Evolutionary conservation across 37 sponge, comb jelly and placozoan species (phyloP).

Genomic region (Halichondria panicea): DNA sequence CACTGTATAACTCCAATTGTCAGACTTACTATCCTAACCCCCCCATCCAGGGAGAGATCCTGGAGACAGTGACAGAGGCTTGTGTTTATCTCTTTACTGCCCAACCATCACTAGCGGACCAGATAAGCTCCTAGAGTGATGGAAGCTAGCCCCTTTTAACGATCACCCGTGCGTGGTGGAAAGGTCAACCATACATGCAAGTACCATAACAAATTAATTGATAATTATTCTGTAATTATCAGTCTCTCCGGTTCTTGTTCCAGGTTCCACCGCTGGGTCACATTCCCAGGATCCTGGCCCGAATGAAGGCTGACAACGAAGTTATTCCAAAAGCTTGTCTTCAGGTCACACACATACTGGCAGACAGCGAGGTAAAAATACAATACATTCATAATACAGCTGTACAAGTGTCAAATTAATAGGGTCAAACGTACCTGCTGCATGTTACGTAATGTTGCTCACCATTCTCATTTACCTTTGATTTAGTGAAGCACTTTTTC

Average conservation of each 20-base stretch:
- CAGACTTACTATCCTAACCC: too few relatives aligned
- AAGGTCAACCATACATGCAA: not conserved
- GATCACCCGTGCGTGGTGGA: not conserved
- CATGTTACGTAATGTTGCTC: not conserved
- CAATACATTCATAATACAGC: not conserved
- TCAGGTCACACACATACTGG: conserved; percentile 68
- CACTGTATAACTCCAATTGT: not conserved
- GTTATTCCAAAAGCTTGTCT: conserved; percentile 88
- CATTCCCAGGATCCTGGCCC: conserved; percentile 87
- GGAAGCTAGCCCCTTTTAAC: not conserved
- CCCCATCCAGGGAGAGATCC: conserved; percentile 73
- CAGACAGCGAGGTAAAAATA: conserved; percentile 74
- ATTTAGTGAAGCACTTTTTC: too few relatives aligned
- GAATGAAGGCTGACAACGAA: conserved; percentile 82
- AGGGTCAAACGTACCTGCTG: too few relatives aligned
- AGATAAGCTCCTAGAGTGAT: conserved; percentile 33
- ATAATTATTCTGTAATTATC: too few relatives aligned
- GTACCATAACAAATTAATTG: too few relatives aligned
- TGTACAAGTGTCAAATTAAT: too few relatives aligned
- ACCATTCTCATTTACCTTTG: not conserved
- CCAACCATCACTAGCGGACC: conserved; percentile 89
- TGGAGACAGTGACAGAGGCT: conserved; percentile 94
- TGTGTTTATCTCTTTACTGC: conserved; percentile 86
- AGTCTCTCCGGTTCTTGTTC: too few relatives aligned
- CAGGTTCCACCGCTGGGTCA: conserved; percentile 96